Conservation (phyloP, 2,797 vertebrate genomes). For the Malacoctenus gilli region DNA sequence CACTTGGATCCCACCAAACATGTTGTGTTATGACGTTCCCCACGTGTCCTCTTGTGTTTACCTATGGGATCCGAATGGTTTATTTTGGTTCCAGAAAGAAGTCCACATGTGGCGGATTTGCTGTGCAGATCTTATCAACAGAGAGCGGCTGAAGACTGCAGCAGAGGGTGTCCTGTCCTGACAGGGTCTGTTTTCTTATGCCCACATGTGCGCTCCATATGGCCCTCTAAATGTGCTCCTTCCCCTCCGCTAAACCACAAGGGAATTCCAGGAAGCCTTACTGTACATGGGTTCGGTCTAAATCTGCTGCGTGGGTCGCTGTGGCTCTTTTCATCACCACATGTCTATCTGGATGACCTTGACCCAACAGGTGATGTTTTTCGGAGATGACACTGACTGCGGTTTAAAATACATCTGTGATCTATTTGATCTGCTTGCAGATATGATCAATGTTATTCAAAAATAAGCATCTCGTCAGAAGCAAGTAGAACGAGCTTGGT, state of each 20-base stretch:
- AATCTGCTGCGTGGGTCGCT: slow-evolving; percentile 50
- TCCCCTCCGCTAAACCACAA: slow-evolving; percentile 62
- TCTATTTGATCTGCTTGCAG: too few species aligned
- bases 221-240: slow-evolving; percentile 63
- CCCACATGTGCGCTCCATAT: slow-evolving; percentile 76
- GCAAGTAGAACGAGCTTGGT: too few species aligned
- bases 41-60: slow-evolving; percentile 26
- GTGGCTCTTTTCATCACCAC: slow-evolving; percentile 63
- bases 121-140: slow-evolving; percentile 55
- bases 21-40: slow-evolving; percentile 6
- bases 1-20: slow-evolving; percentile 3
- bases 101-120: slow-evolving; percentile 47
- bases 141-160: slow-evolving; percentile 30
- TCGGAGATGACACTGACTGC: too few species aligned
- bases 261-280: slow-evolving; percentile 68
- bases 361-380: slow-evolving; percentile 68
- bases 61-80: slow-evolving; percentile 38
- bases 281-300: slow-evolving; percentile 61
- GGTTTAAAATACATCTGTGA: too few species aligned
- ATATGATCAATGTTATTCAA: too few species aligned
- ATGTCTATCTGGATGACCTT: slow-evolving; percentile 50
- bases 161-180: slow-evolving; percentile 57
- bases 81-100: slow-evolving; percentile 59
- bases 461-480: too few species aligned
- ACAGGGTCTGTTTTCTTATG: slow-evolving; percentile 60